Conservation (phyloP, 2,797 vertebrate genomes). For the Craterocephalus amniculus region DNA sequence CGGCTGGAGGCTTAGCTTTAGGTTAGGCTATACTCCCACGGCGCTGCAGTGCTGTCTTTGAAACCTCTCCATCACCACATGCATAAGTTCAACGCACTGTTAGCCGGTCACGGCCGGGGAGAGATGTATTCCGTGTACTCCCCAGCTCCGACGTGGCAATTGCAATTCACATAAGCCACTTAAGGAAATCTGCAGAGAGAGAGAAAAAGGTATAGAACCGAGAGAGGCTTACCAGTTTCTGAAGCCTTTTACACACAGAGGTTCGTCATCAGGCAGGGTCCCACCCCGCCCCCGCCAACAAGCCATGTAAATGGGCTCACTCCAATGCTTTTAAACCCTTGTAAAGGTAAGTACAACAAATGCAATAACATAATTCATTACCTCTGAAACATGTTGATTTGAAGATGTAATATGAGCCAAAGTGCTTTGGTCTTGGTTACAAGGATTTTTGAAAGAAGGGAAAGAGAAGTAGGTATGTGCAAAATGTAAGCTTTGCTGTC, state of each 20-base stretch:
- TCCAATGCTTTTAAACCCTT: constrained; percentile 66
- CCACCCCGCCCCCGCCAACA: constrained; percentile 17
- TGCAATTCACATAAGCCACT: constrained; percentile 81
- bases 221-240: constrained; percentile 71
- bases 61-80: constrained; percentile 66
- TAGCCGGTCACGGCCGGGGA: constrained; percentile 64
- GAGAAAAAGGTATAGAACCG: constrained; percentile 60
- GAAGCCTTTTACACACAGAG: constrained; percentile 68
- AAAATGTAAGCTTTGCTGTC: constrained; percentile 63
- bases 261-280: constrained; percentile 55
- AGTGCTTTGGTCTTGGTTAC: constrained; percentile 55
- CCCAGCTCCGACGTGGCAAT: constrained; percentile 61
- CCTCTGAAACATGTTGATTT: constrained; percentile 59
- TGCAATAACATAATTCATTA: constrained; percentile 79
- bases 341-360: too few species aligned
- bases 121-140: constrained; percentile 64
- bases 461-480: constrained; percentile 33
- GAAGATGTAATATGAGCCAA: constrained; percentile 55
- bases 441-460: constrained; percentile 22
- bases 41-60: constrained; percentile 56
- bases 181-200: constrained; percentile 72
- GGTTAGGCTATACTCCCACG: constrained; percentile 71
- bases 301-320: constrained; percentile 72
- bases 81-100: constrained; percentile 61
- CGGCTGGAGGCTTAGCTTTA: constrained; percentile 72